A percentile compares a stretch with the other conserved stretches of the same genome.
Evolutionary conservation across 2,113 vertebrate species (phyloP).

Genomic region (Tachysurus fulvidraco): DNA sequence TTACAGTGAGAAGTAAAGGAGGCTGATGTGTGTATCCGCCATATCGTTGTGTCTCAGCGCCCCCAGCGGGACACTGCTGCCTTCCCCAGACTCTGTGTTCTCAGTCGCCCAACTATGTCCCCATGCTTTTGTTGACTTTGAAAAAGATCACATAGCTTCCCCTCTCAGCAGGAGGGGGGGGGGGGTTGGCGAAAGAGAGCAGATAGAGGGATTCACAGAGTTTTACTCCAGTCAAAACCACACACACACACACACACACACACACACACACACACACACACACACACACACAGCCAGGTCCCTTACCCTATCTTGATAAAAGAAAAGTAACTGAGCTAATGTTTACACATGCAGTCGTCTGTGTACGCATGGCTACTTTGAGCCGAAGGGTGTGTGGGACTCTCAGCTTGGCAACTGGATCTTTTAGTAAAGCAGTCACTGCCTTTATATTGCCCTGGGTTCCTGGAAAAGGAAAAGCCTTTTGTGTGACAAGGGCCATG

Average conservation of each 20-base stretch:
- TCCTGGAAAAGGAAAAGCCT: neutral
- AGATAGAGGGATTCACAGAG: conserved; percentile 54
- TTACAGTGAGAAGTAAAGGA: neutral
- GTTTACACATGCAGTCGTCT: conserved; percentile 22
- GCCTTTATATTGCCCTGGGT: neutral
- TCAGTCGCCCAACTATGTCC: conserved; percentile 68
- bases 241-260: conserved; percentile 23
- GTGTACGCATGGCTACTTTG: conserved; percentile 14
- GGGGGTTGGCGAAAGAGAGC: too few species aligned
- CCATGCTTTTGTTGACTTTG: conserved; percentile 74
- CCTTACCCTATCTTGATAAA: conserved; percentile 31
- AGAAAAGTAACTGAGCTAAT: conserved; percentile 31
- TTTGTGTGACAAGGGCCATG: neutral
- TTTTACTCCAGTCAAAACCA: conserved; percentile 64
- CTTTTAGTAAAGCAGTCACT: neutral
- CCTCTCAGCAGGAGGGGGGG: conserved; percentile 46
- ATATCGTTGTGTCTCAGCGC: conserved; percentile 45
- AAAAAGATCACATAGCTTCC: conserved; percentile 75
- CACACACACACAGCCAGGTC: conserved; percentile 31
- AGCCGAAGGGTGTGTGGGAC: conserved; percentile 3
- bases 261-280: conserved; percentile 33
- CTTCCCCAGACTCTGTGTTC: conserved; percentile 66
- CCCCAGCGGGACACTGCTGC: conserved; percentile 72
- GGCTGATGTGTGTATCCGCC: conserved; percentile 43
- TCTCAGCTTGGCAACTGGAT: neutral